Evolutionary conservation across 2,113 vertebrate species (phyloP).

Genomic region (Machaerirhynchus nigripectus): DNA sequence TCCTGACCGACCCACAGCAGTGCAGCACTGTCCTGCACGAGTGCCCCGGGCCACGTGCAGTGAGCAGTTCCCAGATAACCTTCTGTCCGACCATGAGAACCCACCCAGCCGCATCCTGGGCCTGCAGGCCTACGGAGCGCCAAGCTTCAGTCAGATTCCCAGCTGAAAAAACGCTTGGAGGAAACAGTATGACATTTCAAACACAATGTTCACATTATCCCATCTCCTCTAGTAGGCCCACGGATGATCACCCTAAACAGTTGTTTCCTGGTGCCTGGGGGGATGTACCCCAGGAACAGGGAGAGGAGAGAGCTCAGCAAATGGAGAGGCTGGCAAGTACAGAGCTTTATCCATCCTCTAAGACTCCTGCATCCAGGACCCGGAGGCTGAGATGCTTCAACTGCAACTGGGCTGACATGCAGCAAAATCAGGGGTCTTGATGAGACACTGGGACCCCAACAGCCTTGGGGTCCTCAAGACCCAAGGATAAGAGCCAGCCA

Average conservation of each 20-base stretch:
- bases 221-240: background rate
- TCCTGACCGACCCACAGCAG: background rate
- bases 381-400: background rate
- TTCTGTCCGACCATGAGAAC: background rate
- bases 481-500: background rate
- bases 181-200: background rate
- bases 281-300: background rate
- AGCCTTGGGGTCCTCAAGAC: background rate
- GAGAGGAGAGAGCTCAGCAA: background rate
- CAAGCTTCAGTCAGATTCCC: background rate
- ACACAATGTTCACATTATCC: background rate
- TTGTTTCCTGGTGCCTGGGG: background rate
- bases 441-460: background rate
- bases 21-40: background rate
- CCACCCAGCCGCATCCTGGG: background rate
- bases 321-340: background rate
- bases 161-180: background rate
- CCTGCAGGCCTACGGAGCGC: rapidly evolving
- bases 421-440: background rate
- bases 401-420: background rate
- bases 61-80: background rate
- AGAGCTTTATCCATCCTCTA: background rate
- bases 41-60: background rate
- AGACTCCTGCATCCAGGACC: background rate
- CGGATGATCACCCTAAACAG: background rate